Percentiles rank a stretch among this genome's conserved stretches.
Evolutionary conservation across 2,888 invertebrate species (phyloP).

Genomic region (Panorpa germanica): DNA sequence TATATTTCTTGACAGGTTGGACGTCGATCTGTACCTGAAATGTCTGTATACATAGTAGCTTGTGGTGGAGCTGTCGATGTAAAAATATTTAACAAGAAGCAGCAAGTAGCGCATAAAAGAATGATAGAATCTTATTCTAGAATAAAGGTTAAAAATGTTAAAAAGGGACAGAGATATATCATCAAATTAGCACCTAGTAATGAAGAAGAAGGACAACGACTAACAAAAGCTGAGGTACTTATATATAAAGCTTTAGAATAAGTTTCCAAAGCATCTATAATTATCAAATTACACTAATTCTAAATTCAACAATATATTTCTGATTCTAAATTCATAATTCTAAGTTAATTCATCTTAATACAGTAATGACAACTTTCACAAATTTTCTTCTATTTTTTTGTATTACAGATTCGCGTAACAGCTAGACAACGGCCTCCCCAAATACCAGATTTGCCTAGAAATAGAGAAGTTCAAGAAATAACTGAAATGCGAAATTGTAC

Average conservation of each 20-base stretch:
- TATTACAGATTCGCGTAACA: conserved; percentile 27
- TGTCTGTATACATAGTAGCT: conserved; percentile 32
- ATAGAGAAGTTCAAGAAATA: conserved; percentile 29
- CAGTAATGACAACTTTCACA: background rate
- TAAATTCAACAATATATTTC: no score
- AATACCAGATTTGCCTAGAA: conserved; percentile 31
- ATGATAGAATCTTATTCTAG: conserved; percentile 28
- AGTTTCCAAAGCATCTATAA: background rate
- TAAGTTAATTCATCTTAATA: background rate
- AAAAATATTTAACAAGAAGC: conserved; percentile 23
- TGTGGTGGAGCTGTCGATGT: conserved; percentile 33
- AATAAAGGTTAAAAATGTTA: conserved; percentile 21
- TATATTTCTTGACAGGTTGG: no score
- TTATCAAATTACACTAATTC: background rate
- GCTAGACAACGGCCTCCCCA: conserved; percentile 24
- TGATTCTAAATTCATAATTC: no score
- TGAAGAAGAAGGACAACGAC: conserved; percentile 27
- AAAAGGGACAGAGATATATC: conserved; percentile 26
- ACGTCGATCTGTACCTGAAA: no score
- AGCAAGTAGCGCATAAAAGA: conserved; percentile 19
- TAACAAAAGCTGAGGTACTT: conserved; percentile 29
- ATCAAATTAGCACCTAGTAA: conserved; percentile 29
- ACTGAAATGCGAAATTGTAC: conserved; percentile 27
- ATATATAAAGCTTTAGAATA: no score
- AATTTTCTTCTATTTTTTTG: conserved; percentile 5